These are phyloP conservation scores for Endotricha flammealis DNA, from an alignment of 2,888 invertebrate genomes.

Conservation along the genomic window DNA sequence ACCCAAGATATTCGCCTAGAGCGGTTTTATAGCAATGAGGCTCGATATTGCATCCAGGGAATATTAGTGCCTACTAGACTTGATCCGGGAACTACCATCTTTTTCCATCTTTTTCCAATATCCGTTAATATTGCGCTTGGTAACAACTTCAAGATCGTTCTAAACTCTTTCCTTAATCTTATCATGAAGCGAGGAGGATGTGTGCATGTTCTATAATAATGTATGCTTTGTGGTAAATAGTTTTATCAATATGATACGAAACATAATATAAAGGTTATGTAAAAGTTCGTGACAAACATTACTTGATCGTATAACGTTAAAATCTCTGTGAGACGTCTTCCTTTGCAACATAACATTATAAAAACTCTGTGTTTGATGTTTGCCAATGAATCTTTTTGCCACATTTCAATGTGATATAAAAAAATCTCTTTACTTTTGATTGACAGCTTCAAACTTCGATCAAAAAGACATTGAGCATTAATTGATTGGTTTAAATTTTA, in stretches of 20 bases:
- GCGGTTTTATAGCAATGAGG: slow-evolving; percentile 64
- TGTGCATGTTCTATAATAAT: slow-evolving; percentile 14
- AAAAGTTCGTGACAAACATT: too few relatives aligned
- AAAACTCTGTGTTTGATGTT: too few relatives aligned
- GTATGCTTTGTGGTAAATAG: slow-evolving; percentile 10
- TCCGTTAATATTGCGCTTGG: slow-evolving; percentile 54
- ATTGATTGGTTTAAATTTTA: too few relatives aligned
- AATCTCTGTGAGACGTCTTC: too few relatives aligned
- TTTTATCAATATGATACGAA: slow-evolving; percentile 10
- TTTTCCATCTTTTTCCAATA: slow-evolving; percentile 66
- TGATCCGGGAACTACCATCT: slow-evolving; percentile 59
- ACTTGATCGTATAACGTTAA: too few relatives aligned
- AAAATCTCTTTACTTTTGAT: too few relatives aligned
- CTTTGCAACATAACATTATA: too few relatives aligned
- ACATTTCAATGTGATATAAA: too few relatives aligned
- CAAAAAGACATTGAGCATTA: too few relatives aligned
- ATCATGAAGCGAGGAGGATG: slow-evolving; percentile 21
- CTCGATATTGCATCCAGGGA: slow-evolving; percentile 58
- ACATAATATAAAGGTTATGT: too few relatives aligned
- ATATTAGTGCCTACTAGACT: slow-evolving; percentile 61
- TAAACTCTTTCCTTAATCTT: slow-evolving; percentile 41
- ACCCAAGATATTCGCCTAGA: slow-evolving; percentile 51
- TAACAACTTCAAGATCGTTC: slow-evolving; percentile 46
- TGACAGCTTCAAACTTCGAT: too few relatives aligned
- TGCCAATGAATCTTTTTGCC: too few relatives aligned